phyloP scores from a whole-genome alignment of 1,140 invertebrate species.

The Lepidurus arcticus region DNA sequence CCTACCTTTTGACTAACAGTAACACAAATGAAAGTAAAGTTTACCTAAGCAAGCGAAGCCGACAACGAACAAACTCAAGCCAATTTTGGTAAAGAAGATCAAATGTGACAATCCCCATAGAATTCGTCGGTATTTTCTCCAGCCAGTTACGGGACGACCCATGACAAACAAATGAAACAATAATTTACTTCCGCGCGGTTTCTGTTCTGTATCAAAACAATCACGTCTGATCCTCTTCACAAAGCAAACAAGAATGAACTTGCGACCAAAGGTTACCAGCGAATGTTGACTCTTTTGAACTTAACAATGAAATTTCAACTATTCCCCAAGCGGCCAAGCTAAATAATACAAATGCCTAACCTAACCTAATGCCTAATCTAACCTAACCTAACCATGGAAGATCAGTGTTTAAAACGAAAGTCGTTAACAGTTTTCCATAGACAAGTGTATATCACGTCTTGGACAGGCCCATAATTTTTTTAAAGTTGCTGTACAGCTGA shows the following conservation, averaged over 20 bases:
- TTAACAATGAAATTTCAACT: neutral
- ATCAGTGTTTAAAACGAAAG: no score
- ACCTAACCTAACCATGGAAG: no score
- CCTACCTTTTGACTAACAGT: neutral
- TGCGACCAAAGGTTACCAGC: neutral
- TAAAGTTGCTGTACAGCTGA: conserved; percentile 12
- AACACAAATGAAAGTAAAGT: neutral
- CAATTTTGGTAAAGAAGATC: neutral
- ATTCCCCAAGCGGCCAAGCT: no score
- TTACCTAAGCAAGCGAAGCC: neutral
- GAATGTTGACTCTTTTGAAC: neutral
- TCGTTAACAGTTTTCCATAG: neutral
- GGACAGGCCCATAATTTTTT: neutral
- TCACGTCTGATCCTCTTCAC: neutral
- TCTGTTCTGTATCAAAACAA: neutral
- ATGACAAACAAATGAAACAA: neutral
- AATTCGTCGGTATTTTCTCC: neutral
- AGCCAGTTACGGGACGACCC: neutral
- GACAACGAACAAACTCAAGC: neutral
- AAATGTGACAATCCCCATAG: neutral
- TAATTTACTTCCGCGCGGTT: neutral
- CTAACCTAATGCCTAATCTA: no score
- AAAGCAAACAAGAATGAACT: neutral
- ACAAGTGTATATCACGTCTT: conserved; percentile 15
- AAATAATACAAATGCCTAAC: no score